Base-by-base conservation (phyloP, 2,113 vertebrate species). In the Onychostoma macrolepis region DNA sequence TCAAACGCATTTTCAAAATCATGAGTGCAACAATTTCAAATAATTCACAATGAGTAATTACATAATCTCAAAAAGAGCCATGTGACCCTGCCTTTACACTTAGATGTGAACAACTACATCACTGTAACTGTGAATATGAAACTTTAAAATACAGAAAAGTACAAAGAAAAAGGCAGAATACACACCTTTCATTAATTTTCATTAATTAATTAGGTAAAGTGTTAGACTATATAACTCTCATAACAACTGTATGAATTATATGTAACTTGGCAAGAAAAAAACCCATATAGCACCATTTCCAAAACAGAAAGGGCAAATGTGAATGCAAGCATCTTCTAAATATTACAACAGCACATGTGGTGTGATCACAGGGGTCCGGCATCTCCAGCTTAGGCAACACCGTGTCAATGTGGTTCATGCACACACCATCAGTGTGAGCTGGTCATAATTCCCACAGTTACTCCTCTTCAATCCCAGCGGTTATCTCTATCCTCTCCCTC, bases 371-470 rank as follows among this genome's bases (percentile, higher is more conserved):
- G 80, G 58, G 36, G 72, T 86, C 72, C 26, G 63, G 53, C 21
- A 74, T 67, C 77, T 89, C 45, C 38, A 53, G 36, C 58, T 85
- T 82, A 8, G 15, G n/a, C 26, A 85, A 69, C 48, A 26, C 15
- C 12, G 13, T 65, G 84, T 80, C 65, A 26, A 3, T 26, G 30
- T 13, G 81, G 63, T 80, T 80, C 48, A 80, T 80, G 63, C 41
- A 48, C 24, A 71, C 63, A 36, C 63, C 24, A 48, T 65, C 33
- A 50, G 17, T 56, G 65, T 33, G 71, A 67, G 75, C 56, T 30
- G 56, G 65, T 69, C 41, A n/a, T 67, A 80, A 61, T 88, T 87
- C 89, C 88, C 85, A 87, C 83, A 83, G 81, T 84, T 84, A 87
- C 83, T 85, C 84, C 85, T 85, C n/a, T 48, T 86, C 63, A 84